These are phyloP conservation scores for Lordiphosa clarofinis DNA, from an alignment of 1,140 invertebrate genomes.

Conservation along the genomic window DNA sequence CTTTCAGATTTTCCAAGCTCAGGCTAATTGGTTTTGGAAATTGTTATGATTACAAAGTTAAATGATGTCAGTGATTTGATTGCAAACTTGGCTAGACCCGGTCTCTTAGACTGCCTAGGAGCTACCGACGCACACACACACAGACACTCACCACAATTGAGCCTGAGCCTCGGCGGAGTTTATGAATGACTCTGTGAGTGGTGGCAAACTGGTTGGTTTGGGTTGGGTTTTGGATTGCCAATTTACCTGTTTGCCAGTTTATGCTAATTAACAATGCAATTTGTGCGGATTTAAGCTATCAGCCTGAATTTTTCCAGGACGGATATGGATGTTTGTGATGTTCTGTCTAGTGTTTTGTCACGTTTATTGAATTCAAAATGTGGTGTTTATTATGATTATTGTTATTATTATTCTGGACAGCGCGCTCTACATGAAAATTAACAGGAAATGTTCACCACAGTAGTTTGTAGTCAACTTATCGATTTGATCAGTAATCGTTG, in stretches of 20 bases:
- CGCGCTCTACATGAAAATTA: background rate
- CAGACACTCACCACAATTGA: too few species aligned
- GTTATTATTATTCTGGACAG: background rate
- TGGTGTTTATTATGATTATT: background rate
- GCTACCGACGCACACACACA: constrained; percentile 24
- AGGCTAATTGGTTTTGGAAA: constrained; percentile 71
- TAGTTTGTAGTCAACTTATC: constrained; percentile 5
- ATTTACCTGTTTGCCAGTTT: constrained; percentile 53
- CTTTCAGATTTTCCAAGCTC: constrained; percentile 24
- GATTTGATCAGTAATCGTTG: constrained; percentile 1
- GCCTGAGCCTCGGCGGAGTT: constrained; percentile 30
- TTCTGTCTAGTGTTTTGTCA: constrained; percentile 18
- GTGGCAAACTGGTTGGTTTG: constrained; percentile 50
- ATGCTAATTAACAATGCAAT: constrained; percentile 70
- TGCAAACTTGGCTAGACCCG: constrained; percentile 47
- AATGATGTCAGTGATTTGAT: constrained; percentile 72
- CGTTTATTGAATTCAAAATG: constrained; percentile 48
- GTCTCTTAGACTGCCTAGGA: constrained; percentile 7
- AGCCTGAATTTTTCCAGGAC: constrained; percentile 27
- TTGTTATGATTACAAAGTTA: constrained; percentile 76
- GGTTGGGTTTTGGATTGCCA: constrained; percentile 7
- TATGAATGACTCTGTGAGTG: constrained; percentile 64
- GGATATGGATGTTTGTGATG: constrained; percentile 5
- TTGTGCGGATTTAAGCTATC: constrained; percentile 31
- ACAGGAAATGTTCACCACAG: background rate